A percentile compares a stretch with the other conserved stretches of the same genome.
phyloP scores from a whole-genome alignment of 1,140 invertebrate genomes.

The Caenorhabditis elegans region DNA sequence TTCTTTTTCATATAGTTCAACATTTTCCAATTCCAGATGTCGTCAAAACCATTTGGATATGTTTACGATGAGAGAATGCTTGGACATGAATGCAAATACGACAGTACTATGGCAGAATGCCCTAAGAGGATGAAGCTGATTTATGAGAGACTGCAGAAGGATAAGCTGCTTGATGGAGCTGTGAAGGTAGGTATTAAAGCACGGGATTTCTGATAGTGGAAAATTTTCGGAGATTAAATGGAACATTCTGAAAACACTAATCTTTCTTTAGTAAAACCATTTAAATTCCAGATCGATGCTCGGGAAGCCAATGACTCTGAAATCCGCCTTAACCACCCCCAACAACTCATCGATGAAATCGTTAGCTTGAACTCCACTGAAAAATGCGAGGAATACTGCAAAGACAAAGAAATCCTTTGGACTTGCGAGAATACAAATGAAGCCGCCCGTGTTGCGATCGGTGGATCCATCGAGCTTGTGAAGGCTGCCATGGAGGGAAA shows the following conservation, averaged over 20 bases:
- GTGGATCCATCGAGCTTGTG: constrained; percentile 47
- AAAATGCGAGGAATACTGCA: constrained; percentile 50
- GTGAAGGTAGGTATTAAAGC: constrained; percentile 34
- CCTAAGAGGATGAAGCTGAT: constrained; percentile 50
- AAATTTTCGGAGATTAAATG: too few species aligned
- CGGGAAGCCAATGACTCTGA: constrained; percentile 49
- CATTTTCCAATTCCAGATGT: not conserved
- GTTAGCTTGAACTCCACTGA: constrained; percentile 42
- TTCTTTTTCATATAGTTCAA: not conserved
- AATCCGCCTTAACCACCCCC: constrained; percentile 45
- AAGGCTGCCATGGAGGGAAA: constrained; percentile 44
- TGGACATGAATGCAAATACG: constrained; percentile 47
- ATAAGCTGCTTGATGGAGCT: constrained; percentile 45
- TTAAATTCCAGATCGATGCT: constrained; percentile 39
- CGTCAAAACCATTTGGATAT: constrained; percentile 42
- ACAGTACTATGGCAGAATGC: constrained; percentile 40
- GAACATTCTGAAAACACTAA: too few species aligned
- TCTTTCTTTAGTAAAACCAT: not conserved
- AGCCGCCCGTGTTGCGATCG: constrained; percentile 45
- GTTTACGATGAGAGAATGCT: constrained; percentile 55
- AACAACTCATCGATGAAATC: constrained; percentile 38
- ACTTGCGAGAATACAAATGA: constrained; percentile 38
- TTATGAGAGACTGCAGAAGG: constrained; percentile 44
- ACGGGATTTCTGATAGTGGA: too few species aligned
- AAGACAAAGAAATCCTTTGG: constrained; percentile 50